Evolutionary conservation across 2,113 vertebrate species (phyloP), one percentile per base, ranked within the genome.

Genomic region (Nibea coibor): DNA sequence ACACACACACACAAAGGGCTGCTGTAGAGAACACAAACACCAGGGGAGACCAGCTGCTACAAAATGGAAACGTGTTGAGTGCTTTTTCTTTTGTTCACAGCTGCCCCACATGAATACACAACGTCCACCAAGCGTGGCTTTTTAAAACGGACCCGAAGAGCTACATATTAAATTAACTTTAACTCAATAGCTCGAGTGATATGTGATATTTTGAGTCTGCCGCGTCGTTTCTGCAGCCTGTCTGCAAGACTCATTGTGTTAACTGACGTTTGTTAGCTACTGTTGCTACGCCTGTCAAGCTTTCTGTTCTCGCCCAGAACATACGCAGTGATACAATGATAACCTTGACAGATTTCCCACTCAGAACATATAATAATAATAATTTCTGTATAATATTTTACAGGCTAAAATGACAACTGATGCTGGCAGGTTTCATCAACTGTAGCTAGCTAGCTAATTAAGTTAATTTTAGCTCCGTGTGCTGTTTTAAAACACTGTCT

Each of bases 31-130:
- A 61, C 57, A 78, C 56, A 70, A 65, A 78, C 56, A 83, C 58
- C 66, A 17, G 45, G 42, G 42, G 59, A 77, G 54, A 78, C 74
- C 71, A 63, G 64, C 80, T 78, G 81, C 67, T 66, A 10, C 78
- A 26, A 76, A 72, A 61, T 59, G 26, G 45, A 84, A 77, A 65
- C 6, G 3, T 84, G 22, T 72, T 78, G 63, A 85, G 28, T 53
- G 67, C 56, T 83, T 81, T 35, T 71, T 51, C 19, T 51, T 78
- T 81, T 64, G 65, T 66, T 82, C 68, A 11, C 31, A 42, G 57
- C 22, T 65, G 35, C 64, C 53, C 58, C 43, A 50, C 3, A 0
- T 26, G 17, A 15, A 65, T n/a, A 61, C 35, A 75, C 59, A 65
- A 39, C 8, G 11, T 47, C 19, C 58, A 64, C 22, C 11, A 31